These are phyloP conservation scores for Hesperia comma DNA, from an alignment of 2,888 invertebrate species.

Conservation along the genomic window DNA sequence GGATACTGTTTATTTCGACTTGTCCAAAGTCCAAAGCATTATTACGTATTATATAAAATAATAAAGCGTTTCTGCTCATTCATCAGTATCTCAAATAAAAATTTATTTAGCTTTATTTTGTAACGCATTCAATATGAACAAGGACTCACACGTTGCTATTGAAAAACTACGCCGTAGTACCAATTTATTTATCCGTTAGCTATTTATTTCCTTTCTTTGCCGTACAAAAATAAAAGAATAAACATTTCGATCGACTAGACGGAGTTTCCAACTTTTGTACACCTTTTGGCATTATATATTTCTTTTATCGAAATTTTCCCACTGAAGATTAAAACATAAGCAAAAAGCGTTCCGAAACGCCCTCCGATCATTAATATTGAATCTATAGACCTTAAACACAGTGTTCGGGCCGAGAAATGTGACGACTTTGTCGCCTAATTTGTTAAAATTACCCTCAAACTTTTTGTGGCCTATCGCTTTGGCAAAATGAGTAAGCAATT, in stretches of 20 bases:
- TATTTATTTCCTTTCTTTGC: conserved; percentile 51
- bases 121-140: conserved; percentile 58
- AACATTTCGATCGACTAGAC: background rate
- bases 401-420: conserved; percentile 67
- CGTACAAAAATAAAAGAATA: conserved; percentile 1
- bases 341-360: conserved; percentile 47
- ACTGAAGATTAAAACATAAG: conserved; percentile 25
- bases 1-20: too few relatives aligned
- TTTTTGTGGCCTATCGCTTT: conserved; percentile 56
- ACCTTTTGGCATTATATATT: conserved; percentile 10
- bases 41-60: background rate
- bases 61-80: background rate
- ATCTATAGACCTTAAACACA: conserved; percentile 35
- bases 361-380: conserved; percentile 60
- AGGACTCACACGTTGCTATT: conserved; percentile 78
- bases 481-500: conserved; percentile 78
- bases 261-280: background rate
- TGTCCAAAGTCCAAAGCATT: background rate
- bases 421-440: conserved; percentile 80
- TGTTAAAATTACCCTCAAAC: conserved; percentile 68
- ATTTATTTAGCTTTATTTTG: conserved; percentile 58
- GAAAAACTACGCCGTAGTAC: conserved; percentile 61
- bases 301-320: conserved; percentile 24
- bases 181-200: conserved; percentile 52
- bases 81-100: background rate